These are phyloP conservation scores for Palythoa grandis DNA, from an alignment of 92 coral and sea anemone species.

Conservation along the genomic window DNA sequence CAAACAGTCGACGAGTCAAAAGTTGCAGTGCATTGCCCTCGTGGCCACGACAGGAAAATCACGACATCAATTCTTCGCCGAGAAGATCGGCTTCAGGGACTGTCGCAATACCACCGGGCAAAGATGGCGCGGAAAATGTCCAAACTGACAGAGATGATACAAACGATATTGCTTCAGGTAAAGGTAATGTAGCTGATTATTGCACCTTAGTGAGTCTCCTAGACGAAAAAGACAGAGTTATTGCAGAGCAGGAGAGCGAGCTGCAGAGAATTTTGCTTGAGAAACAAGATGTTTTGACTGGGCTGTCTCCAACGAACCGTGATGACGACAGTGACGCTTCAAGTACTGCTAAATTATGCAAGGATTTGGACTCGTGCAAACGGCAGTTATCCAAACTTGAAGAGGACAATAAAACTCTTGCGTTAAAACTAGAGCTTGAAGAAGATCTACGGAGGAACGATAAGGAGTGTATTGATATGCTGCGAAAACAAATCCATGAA, in stretches of 20 bases:
- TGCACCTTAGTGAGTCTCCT: constrained; percentile 11
- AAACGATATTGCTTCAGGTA: neutral
- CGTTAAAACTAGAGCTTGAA: constrained; percentile 65
- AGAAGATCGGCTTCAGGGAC: constrained; percentile 25
- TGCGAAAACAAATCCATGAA: constrained; percentile 68
- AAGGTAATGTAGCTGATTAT: neutral
- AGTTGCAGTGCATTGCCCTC: constrained; percentile 38
- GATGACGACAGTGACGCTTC: neutral
- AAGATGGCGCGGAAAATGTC: neutral
- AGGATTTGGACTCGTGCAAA: constrained; percentile 23
- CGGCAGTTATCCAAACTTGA: constrained; percentile 53
- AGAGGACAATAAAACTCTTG: constrained; percentile 71
- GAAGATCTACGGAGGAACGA: constrained; percentile 80
- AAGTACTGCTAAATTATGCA: constrained; percentile 12
- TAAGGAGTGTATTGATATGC: constrained; percentile 78
- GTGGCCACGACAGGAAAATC: constrained; percentile 21
- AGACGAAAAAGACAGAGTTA: constrained; percentile 36
- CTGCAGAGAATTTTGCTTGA: constrained; percentile 28
- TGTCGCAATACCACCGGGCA: constrained; percentile 8
- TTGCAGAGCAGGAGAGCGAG: constrained; percentile 11
- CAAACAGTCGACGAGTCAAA: constrained; percentile 37
- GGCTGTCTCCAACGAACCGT: constrained; percentile 17
- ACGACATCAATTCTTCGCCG: neutral
- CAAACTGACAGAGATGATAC: neutral
- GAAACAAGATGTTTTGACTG: constrained; percentile 44